phyloP scores from a whole-genome alignment of 2,797 vertebrate species.

The Esox masquinongy region DNA sequence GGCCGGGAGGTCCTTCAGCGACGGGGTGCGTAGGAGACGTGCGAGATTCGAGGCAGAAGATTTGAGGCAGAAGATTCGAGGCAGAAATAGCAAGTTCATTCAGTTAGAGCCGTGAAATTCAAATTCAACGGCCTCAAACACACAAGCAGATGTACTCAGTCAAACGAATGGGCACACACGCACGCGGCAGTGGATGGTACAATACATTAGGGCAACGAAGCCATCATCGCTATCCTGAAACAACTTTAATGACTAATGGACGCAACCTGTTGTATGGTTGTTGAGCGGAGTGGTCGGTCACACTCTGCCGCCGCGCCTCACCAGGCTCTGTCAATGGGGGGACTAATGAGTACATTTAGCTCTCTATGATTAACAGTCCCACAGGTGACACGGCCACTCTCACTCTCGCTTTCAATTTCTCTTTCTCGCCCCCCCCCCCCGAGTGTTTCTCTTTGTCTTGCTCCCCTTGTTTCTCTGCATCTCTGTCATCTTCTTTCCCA shows the following conservation, averaged over 20 bases:
- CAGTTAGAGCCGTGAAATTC: conserved; percentile 32
- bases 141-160: not conserved
- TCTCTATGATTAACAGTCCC: conserved; percentile 41
- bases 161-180: conserved; percentile 9
- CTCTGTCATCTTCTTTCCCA: not conserved
- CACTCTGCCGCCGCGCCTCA: not conserved
- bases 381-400: conserved; percentile 21
- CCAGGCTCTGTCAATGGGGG: not conserved
- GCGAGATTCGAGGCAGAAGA: too few relatives aligned
- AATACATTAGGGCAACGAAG: conserved; percentile 44
- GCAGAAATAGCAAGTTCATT: conserved; percentile 25
- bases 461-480: not conserved
- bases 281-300: conserved; percentile 12
- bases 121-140: conserved; percentile 15
- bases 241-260: conserved; percentile 45
- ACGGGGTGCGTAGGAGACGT: conserved; percentile 10
- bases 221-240: conserved; percentile 38
- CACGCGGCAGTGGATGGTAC: not conserved
- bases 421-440: not conserved
- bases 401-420: not conserved
- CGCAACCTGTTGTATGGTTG: conserved; percentile 28
- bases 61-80: too few relatives aligned
- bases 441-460: not conserved
- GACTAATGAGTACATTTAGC: not conserved
- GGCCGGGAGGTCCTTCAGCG: conserved; percentile 41